phyloP scores from a whole-genome alignment of 2,888 invertebrate genomes.

The Tryphoninae sp. region DNA sequence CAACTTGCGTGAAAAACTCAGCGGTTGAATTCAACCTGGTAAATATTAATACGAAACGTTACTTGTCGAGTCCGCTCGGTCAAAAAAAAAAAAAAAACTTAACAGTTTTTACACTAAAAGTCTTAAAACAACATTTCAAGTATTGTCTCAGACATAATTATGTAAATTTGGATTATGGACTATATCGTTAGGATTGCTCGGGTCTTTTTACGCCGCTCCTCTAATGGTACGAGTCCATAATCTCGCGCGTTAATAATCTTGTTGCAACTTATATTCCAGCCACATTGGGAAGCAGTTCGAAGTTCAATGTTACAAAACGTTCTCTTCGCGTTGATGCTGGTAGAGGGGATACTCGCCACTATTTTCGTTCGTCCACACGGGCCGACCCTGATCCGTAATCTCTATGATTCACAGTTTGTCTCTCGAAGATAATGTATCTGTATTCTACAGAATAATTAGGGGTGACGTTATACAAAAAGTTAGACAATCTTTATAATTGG shows the following conservation, averaged over 20 bases:
- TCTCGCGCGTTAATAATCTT: not conserved
- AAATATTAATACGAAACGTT: conserved; percentile 14
- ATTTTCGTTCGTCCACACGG: not conserved
- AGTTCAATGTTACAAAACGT: conserved; percentile 68
- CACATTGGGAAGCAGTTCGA: conserved; percentile 59
- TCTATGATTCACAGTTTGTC: not conserved
- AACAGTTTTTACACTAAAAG: no score
- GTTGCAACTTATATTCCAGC: not conserved
- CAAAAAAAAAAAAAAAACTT: no score
- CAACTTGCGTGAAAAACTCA: not conserved
- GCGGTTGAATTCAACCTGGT: not conserved
- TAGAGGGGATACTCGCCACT: conserved; percentile 27
- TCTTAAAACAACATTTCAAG: not conserved
- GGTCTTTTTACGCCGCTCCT: not conserved
- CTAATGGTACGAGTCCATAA: not conserved
- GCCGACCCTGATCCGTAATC: not conserved
- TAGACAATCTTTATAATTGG: no score
- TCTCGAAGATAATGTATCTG: not conserved
- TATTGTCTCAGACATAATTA: not conserved
- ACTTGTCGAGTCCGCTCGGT: not conserved
- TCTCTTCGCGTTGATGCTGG: conserved; percentile 33
- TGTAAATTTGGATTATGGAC: not conserved
- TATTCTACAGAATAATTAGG: not conserved
- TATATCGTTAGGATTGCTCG: no score
- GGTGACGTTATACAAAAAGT: no score